Evolutionary conservation across 1,140 invertebrate species (phyloP), one percentile per base, ranked within the genome.

Genomic region (Nylanderia fulva): DNA sequence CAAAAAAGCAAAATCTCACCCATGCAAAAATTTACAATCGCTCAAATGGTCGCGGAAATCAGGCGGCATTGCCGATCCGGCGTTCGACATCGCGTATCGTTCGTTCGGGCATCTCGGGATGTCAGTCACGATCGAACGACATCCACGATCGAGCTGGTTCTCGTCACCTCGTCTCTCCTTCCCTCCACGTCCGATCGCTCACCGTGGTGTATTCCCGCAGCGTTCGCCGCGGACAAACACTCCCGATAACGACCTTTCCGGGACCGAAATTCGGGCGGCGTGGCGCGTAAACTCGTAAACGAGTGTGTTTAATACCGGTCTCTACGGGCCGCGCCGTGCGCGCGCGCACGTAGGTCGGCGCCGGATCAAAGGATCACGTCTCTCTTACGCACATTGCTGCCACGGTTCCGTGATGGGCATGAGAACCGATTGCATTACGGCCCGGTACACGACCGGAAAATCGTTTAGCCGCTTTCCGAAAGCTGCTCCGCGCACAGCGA

Each of bases 321-420:
- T 58, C 36, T 33, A 42, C 45, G 21, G 52, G 63, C 61, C 76
- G 76, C 75, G 29, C 29, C 15, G n/a, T 29, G 45, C 76, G 61
- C 64, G 76, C 66, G 82, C 86, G 72, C 87, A 84, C 87, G 87
- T 86, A 86, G 33, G 80, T 83, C 88, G 88, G 88, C 85, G 68
- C 54, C 66, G 80, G 88, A 90, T 90, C 88, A 90, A 90, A 90
- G 88, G 88, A 90, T 85, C 88, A 85, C 88, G 85, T 90, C 85
- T 77, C 88, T 90, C 88, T 88, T 90, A 90, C 88, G 88, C 88
- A 87, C 74, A 83, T 45, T 85, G 84, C 64, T 29, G 54, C 61
- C 54, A 61, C 58, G 72, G 72, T 66, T 90, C 89, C 88, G 88
- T 90, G 88, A 90, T 90, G 75, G 88, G 88, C 88, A 90, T 90